Conservation (phyloP, 1,140 invertebrate species). For the Cydia strobilella region DNA sequence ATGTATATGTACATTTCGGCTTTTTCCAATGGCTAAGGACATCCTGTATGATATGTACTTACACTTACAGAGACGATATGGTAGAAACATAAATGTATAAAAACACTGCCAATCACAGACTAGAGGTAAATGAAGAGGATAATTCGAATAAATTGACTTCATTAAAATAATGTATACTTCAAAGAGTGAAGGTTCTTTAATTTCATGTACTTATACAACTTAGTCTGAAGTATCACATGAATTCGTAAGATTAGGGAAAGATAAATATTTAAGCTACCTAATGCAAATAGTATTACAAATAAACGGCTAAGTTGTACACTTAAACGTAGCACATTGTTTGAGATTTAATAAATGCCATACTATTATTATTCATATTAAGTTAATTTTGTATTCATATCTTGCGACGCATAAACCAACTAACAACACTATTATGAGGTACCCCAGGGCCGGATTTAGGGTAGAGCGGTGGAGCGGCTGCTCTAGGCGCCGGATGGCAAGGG, state of each 20-base stretch:
- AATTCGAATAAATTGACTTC: not conserved
- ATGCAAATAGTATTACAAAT: constrained; percentile 47
- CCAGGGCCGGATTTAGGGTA: no score
- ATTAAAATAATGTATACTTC: constrained; percentile 36
- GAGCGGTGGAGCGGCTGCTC: no score
- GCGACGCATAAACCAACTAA: constrained; percentile 25
- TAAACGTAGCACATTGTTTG: constrained; percentile 53
- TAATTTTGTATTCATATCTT: constrained; percentile 40
- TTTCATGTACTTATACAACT: constrained; percentile 70
- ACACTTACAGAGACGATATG: no score
- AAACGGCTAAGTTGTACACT: constrained; percentile 53
- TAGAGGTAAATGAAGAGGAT: no score
- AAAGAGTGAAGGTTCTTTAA: constrained; percentile 61
- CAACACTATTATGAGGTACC: constrained; percentile 26
- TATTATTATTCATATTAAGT: constrained; percentile 52
- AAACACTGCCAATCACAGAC: no score
- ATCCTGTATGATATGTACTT: no score
- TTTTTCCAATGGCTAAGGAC: no score
- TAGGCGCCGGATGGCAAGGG: no score
- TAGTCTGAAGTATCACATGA: constrained; percentile 74
- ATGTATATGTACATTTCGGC: no score
- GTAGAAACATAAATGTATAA: no score
- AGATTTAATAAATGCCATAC: constrained; percentile 68
- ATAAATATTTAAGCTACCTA: constrained; percentile 52
- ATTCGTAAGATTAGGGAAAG: constrained; percentile 56